Base-by-base conservation (phyloP, 2,113 vertebrate species). In the Crotalus horridus region DNA sequence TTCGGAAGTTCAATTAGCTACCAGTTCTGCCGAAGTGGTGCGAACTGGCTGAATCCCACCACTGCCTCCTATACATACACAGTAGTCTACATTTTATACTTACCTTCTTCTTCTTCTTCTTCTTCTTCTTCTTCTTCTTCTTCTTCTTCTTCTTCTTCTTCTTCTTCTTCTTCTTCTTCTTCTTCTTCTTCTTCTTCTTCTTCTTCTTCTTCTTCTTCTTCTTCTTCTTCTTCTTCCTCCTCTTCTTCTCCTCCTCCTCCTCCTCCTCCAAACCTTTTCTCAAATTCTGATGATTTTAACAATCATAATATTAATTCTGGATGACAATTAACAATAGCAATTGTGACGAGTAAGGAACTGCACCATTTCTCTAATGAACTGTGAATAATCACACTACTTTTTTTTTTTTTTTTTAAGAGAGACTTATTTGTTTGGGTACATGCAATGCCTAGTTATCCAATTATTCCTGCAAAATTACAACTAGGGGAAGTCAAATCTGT, bases 381-480 rank as follows among this genome's bases (percentile, higher is more conserved):
- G 94, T 97, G 96, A 97, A 98, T 97, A 97, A 97, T 97, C 95
- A 97, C 95, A 92, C 96, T 97, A 96, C 97, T 8, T 39, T 81
- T 81, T 97, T 92, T 97, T 8, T 39, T 81, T 81, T 97, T 97
- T 97, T 96, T 87, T 56, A 59, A 94, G 97, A 97, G 97, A 97
- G 91, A n/a, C 93, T 97, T 96, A 97, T 97, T 97, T 98, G 97
- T 97, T 98, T 98, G 96, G 96, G 95, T 96, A 97, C 95, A 97
- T 96, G 95, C 94, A 95, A 97, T 97, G 94, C 95, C 95, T 97
- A 97, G 95, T 97, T 97, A 97, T 96, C 95, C 94, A 97, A 97
- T 97, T 98, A 97, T 96, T 97, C 88, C 95, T 96, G 94, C 88
- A 96, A 97, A 97, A 97, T 97, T 98, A 96, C 95, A 95, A 97